Evolutionary conservation across 1,140 invertebrate species (phyloP), one percentile per base, ranked within the genome.

Genomic region (Rhizoglyphus robini): DNA sequence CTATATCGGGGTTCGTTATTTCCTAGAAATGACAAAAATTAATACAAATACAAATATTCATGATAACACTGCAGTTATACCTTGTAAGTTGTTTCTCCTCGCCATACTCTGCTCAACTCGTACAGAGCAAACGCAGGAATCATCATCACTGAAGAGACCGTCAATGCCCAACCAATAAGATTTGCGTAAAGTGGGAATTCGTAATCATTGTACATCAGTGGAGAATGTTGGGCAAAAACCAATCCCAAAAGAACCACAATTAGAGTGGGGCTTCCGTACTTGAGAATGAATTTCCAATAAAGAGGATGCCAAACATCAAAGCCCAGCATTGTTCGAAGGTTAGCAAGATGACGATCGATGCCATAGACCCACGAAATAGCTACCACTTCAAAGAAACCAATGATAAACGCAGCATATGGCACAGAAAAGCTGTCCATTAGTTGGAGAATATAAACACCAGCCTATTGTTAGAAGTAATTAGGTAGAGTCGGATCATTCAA

Each of bases 331-430:
- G 81, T 77, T 48, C 71, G 71, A 15, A 89, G 85, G 69, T 90
- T 86, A 32, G 85, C 81, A 47, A 87, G 78, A 72, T 89, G 89
- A 41, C 86, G 81, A 71, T 88, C 83, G 0, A 86, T 83, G 0
- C 88, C 88, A 73, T 90, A 90, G 2, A 90, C 81, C 86, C 86
- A 90, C 8, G 83, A 83, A 36, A 90, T 84, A 0, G 87, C 79
- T 49, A 88, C 81, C 63, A 86, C 84, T 75, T 90, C 87, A 32
- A 80, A 79, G 51, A 88, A 66, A 29, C 74, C 76, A 31, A 76
- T 71, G 69, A 79, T 48, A 5, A 79, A 69, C 13, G 80, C 70
- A 18, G 79, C 68, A 58, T 73, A 72, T 18, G 72, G 71, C 13
- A 70, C 73, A 23, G 71, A 67, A 65, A 76, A 78, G 65, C 73